These are phyloP conservation scores for Phylloscopus whistleri DNA, from an alignment of 2,113 vertebrate species.

Conservation along the genomic window DNA sequence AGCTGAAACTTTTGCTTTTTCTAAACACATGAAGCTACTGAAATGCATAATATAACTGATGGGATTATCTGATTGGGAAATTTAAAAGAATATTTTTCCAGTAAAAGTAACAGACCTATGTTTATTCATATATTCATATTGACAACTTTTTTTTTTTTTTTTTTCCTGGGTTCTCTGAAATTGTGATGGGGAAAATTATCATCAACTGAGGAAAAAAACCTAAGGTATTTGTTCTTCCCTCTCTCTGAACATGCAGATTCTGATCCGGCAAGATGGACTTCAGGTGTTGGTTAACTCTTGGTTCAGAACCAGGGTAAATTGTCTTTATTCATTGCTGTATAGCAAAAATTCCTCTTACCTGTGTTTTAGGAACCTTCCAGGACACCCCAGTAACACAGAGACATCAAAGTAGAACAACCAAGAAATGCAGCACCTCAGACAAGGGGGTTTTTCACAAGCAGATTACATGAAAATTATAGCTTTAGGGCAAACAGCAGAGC, in stretches of 20 bases:
- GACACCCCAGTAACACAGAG: not conserved
- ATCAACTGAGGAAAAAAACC: not conserved
- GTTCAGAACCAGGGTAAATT: not conserved
- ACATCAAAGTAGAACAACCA: not conserved
- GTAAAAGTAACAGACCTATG: not conserved
- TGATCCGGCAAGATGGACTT: not conserved
- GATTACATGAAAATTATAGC: not conserved
- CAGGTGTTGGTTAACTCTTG: not conserved
- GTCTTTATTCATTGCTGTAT: not conserved
- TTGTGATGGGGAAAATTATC: not conserved
- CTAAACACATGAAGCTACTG: not conserved
- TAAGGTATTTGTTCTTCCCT: not conserved
- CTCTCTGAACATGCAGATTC: not conserved
- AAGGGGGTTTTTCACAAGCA: not conserved
- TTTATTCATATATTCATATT: not conserved
- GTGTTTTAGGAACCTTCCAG: not conserved
- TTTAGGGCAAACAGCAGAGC: not conserved
- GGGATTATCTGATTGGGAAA: not conserved
- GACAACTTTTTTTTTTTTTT: not conserved
- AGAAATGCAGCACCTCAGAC: not conserved
- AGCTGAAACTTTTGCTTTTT: not conserved
- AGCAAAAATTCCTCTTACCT: not conserved
- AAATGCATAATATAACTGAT: not conserved
- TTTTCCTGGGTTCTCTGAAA: not conserved
- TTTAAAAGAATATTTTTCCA: not conserved